Percentiles rank a stretch among this genome's conserved stretches.
phyloP scores from a whole-genome alignment of 1,140 invertebrate species.

The Papilio aristodemus region DNA sequence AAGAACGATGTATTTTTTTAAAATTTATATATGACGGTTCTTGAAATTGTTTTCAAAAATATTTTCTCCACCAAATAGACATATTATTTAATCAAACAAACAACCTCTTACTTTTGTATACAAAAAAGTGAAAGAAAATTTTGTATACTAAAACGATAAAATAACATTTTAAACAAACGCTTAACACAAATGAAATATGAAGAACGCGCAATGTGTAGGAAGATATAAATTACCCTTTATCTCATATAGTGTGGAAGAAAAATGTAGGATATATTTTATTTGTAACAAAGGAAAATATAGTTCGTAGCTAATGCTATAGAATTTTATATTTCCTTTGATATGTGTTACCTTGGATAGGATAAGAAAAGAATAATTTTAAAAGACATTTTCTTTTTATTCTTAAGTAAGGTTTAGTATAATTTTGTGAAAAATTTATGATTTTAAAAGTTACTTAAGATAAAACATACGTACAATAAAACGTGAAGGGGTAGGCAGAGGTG shows the following conservation, averaged over 20 bases:
- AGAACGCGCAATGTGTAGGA: not conserved
- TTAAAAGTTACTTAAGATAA: too few relatives aligned
- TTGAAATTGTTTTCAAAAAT: too few relatives aligned
- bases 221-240: conserved; percentile 10
- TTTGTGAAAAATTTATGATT: too few relatives aligned
- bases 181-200: not conserved
- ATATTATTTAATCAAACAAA: too few relatives aligned
- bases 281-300: not conserved
- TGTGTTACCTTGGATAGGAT: not conserved
- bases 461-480: too few relatives aligned
- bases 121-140: too few relatives aligned
- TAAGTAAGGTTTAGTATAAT: too few relatives aligned
- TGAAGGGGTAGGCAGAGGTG: too few relatives aligned
- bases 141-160: not conserved
- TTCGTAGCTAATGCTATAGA: not conserved
- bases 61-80: too few relatives aligned
- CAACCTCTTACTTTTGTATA: too few relatives aligned
- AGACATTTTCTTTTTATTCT: not conserved
- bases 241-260: not conserved
- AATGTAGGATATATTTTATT: conserved; percentile 14
- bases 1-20: too few relatives aligned
- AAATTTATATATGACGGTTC: too few relatives aligned
- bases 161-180: not conserved
- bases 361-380: not conserved
- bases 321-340: not conserved